Percentiles rank a stretch among this genome's conserved stretches.
These are phyloP conservation scores for Pandemis cinnamomeana DNA, from an alignment of 2,888 invertebrate species.

Conservation along the genomic window DNA sequence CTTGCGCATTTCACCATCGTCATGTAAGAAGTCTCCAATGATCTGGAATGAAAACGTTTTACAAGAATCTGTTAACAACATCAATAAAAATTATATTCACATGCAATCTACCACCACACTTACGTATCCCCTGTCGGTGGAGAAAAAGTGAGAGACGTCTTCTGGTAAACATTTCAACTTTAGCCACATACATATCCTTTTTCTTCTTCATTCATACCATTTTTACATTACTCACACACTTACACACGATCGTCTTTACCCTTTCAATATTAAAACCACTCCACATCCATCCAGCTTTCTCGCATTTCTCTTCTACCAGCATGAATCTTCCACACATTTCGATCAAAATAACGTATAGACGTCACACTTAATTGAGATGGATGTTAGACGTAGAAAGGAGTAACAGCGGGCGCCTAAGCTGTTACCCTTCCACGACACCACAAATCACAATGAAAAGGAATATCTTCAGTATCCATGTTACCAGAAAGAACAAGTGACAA, in stretches of 20 bases:
- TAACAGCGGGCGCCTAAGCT: constrained; percentile 11
- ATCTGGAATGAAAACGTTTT: constrained; percentile 59
- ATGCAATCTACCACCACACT: constrained; percentile 41
- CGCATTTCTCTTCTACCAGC: not conserved
- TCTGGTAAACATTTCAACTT: constrained; percentile 15
- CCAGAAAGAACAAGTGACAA: constrained; percentile 16
- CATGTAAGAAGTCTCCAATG: constrained; percentile 72
- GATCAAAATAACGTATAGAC: not conserved
- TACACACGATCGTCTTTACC: not conserved
- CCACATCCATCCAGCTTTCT: not conserved
- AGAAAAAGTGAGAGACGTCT: constrained; percentile 3
- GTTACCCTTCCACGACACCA: not conserved
- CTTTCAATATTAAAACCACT: not conserved
- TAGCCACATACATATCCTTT: not conserved
- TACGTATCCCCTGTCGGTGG: constrained; percentile 16
- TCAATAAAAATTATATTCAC: constrained; percentile 24
- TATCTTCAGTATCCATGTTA: constrained; percentile 12
- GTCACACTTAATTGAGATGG: constrained; percentile 1
- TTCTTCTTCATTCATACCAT: not conserved
- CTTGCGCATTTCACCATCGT: constrained; percentile 74
- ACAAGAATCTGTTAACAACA: constrained; percentile 7
- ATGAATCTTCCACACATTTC: not conserved
- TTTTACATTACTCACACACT: not conserved
- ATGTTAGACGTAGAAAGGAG: not conserved
- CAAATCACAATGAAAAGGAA: not conserved